A percentile compares a stretch with the other conserved stretches of the same genome.
These are phyloP conservation scores for Mimas tiliae DNA, from an alignment of 2,888 invertebrate genomes.

Conservation along the genomic window DNA sequence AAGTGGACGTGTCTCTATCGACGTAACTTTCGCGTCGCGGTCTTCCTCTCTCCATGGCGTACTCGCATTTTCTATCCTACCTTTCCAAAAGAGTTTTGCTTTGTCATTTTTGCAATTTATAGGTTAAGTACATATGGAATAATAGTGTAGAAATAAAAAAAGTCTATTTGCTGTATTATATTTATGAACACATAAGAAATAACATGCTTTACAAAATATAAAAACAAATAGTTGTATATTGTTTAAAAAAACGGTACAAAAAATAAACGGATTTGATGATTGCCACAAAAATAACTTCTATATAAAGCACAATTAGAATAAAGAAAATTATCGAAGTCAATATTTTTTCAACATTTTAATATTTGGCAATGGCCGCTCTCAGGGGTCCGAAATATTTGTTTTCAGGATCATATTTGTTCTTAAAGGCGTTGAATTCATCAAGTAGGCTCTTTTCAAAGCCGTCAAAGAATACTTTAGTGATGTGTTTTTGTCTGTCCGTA, in stretches of 20 bases:
- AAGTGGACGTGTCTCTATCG: too few species aligned
- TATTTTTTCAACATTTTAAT: constrained; percentile 31
- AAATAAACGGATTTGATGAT: background rate
- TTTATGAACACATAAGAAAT: too few species aligned
- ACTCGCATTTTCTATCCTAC: too few species aligned
- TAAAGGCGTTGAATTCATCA: constrained; percentile 71
- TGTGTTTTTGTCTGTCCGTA: constrained; percentile 86
- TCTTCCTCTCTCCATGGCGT: too few species aligned
- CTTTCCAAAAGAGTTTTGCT: too few species aligned
- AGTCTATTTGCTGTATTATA: too few species aligned
- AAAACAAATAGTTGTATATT: too few species aligned
- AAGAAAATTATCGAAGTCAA: background rate
- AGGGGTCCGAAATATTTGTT: constrained; percentile 82
- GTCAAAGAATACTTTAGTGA: constrained; percentile 84
- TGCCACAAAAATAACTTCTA: background rate
- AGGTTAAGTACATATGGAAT: too few species aligned
- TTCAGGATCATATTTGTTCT: constrained; percentile 85
- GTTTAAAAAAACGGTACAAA: background rate
- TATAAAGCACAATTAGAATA: background rate
- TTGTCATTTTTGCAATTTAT: too few species aligned
- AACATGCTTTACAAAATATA: too few species aligned
- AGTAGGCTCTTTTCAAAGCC: constrained; percentile 79
- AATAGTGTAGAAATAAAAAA: too few species aligned
- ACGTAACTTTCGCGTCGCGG: too few species aligned
- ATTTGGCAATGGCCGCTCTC: constrained; percentile 57